Evolutionary conservation across 2,797 vertebrate genomes (phyloP).

Genomic region (Urocyon cinereoargenteus): DNA sequence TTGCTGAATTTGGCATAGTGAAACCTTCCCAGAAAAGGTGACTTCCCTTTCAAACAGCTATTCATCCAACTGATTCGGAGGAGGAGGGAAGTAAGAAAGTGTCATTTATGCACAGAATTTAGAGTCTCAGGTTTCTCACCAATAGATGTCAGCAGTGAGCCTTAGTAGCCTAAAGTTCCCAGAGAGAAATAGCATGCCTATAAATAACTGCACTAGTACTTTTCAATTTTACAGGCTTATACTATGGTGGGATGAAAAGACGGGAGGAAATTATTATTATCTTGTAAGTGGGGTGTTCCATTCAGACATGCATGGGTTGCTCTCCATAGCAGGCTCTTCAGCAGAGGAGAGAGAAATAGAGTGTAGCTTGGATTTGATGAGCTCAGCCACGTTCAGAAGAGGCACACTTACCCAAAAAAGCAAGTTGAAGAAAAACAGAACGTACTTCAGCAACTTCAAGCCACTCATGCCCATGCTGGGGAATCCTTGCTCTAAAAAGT

Average conservation of each 20-base stretch:
- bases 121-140: not conserved
- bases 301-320: not conserved
- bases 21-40: not conserved
- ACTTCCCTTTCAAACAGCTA: not conserved
- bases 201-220: not conserved
- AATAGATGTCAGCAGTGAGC: not conserved
- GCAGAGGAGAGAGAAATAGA: not conserved
- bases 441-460: constrained; percentile 84
- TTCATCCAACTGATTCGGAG: not conserved
- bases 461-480: constrained; percentile 79
- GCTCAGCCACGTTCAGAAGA: not conserved
- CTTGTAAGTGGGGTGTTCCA: not conserved
- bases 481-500: constrained; percentile 64
- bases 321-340: not conserved
- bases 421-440: constrained; percentile 86
- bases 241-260: not conserved
- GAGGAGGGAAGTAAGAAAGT: not conserved
- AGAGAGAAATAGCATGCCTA: not conserved
- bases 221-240: constrained; percentile 9
- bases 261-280: not conserved
- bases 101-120: not conserved
- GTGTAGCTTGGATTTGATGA: not conserved
- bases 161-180: not conserved
- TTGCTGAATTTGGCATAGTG: not conserved
- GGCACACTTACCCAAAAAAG: constrained; percentile 86